Evolutionary conservation across 64 coral and sea anemone genomes (phyloP), one percentile per base, ranked within the genome.

Genomic region (Stichodactyla mertensii): DNA sequence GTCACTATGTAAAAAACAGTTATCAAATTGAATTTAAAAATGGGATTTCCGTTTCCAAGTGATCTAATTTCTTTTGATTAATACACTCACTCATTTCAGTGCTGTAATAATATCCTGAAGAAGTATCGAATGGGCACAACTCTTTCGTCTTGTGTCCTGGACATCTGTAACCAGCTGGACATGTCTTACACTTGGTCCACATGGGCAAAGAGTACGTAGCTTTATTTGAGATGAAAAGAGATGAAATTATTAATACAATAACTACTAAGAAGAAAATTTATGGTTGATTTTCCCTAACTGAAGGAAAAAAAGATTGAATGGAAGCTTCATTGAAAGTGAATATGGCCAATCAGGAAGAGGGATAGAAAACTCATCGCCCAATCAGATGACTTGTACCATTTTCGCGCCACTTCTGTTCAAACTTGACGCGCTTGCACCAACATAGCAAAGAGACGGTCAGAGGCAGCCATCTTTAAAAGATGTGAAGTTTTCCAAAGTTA

Each of bases 131-230:
- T 82, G 93, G 89, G 86, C 97, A 99, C 16, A 92, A 54, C 82
- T 95, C 71, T 78, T 88, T 88, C 51, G 71, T 84, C 86, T 87
- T 93, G 83, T 95, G 94, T 11, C 86, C 86, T 71, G 93, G 97
- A 55, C 97, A 99, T 70, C 97, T 87, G 26, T 92, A 88, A n/a
- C 97, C 97, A 23, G 97, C 90, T 31, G 93, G 93, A 71, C 97
- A 99, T 45, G 85, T 86, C 78, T 89, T 93, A 79, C 97, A 99
- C 78, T 88, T 70, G 22, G 93, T 92, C 62, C 87, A 92, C 10
- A 95, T 78, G 14, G 87, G 88, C 82, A 92, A 66, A 19, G 97
- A 88, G 87, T 95, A 99, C 16, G 93, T 95, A 12, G 88, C 97
- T 99, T 80, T 19, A 82, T 14, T 10, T 85, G 6, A 57, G 51